phyloP scores from a whole-genome alignment of 2,797 vertebrate species.

The Vultur gryphus region DNA sequence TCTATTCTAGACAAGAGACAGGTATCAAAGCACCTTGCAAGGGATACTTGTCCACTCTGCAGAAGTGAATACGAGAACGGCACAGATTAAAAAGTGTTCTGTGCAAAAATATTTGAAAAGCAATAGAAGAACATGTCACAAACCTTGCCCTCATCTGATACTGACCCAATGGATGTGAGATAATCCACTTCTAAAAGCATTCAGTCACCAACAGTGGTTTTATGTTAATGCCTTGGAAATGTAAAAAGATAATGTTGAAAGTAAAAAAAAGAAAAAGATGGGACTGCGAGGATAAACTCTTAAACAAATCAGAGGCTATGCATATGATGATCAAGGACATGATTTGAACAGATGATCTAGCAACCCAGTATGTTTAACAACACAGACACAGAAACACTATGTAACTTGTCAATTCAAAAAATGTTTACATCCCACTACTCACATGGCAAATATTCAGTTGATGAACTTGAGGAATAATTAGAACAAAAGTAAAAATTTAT shows the following conservation, averaged over 20 bases:
- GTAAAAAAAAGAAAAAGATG: not conserved
- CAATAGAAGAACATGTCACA: not conserved
- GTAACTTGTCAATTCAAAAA: not conserved
- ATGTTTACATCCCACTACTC: not conserved
- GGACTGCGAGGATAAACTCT: not conserved
- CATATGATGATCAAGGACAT: not conserved
- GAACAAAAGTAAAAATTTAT: not conserved
- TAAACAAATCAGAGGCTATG: not conserved
- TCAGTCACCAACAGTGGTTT: not conserved
- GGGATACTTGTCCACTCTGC: not conserved
- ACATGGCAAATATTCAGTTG: not conserved
- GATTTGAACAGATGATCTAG: not conserved
- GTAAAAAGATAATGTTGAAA: not conserved
- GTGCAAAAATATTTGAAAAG: not conserved
- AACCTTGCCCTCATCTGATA: not conserved
- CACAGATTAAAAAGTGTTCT: not conserved
- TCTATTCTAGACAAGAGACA: not conserved
- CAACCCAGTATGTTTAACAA: not conserved
- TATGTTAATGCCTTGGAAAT: not conserved
- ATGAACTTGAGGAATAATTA: not conserved
- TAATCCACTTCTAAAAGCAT: not conserved
- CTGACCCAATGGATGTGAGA: not conserved
- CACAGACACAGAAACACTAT: not conserved
- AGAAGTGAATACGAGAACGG: not conserved
- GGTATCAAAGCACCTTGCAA: not conserved